Evolutionary conservation across 30 jellyfish, hydroid and myxozoan genomes (phyloP).

Genomic region (Haliclystus octoradiatus): DNA sequence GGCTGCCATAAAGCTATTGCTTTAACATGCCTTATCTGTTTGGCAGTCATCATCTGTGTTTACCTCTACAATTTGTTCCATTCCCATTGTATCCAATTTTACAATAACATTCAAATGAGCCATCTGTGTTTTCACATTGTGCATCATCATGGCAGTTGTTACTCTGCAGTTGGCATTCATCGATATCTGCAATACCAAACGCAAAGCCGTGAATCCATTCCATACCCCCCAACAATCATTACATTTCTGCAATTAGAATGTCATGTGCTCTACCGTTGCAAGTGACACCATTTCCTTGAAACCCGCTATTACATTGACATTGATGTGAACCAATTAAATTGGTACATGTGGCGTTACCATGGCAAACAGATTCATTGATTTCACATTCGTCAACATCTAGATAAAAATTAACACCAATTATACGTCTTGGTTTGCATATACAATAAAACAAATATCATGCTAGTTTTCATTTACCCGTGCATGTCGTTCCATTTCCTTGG

Average conservation of each 20-base stretch:
- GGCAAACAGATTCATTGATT: slow-evolving; percentile 1
- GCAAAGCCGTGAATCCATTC: too few species aligned
- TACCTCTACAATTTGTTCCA: slow-evolving; percentile 28
- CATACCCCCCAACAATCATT: too few species aligned
- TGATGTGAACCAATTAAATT: slow-evolving; percentile 11
- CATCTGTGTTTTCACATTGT: slow-evolving; percentile 9
- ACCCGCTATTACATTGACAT: slow-evolving; percentile 17
- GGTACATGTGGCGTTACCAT: slow-evolving; percentile 16
- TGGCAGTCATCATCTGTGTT: too few species aligned
- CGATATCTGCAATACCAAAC: slow-evolving; percentile 16
- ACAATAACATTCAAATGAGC: slow-evolving; percentile 21
- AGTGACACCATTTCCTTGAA: slow-evolving; percentile 10
- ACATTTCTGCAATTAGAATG: too few species aligned
- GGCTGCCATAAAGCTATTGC: too few species aligned
- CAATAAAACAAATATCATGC: too few species aligned
- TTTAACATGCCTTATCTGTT: too few species aligned
- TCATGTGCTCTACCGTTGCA: slow-evolving; percentile 5
- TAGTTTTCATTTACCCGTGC: too few species aligned
- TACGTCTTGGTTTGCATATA: too few species aligned
- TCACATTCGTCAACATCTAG: slow-evolving; percentile 21
- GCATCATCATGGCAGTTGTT: slow-evolving; percentile 32
- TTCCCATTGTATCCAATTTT: slow-evolving; percentile 26
- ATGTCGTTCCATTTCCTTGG: slow-evolving; percentile 33
- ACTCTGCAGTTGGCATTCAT: slow-evolving; percentile 20
- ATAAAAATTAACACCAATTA: not conserved